Conservation (phyloP, 2,888 invertebrate genomes). For the Caenorhabditis wallacei region DNA sequence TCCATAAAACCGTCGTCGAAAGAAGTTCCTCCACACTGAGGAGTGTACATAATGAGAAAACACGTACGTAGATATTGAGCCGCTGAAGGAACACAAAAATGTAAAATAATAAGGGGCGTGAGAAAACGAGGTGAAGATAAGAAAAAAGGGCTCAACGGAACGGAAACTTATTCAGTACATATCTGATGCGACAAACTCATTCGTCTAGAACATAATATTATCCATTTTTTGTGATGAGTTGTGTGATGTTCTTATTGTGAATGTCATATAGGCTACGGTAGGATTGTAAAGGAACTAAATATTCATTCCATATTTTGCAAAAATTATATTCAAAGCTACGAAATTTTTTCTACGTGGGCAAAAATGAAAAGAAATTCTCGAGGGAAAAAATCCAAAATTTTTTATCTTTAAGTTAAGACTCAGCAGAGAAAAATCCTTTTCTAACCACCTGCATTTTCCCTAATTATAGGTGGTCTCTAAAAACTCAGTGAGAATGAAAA, state of each 20-base stretch:
- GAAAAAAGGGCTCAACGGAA: slow-evolving; percentile 19
- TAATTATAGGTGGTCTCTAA: not conserved
- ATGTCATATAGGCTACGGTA: not conserved
- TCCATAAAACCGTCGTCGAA: slow-evolving; percentile 36
- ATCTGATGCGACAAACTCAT: slow-evolving; percentile 1
- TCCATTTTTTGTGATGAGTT: not conserved
- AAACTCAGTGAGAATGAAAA: not conserved
- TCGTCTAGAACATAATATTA: slow-evolving; percentile 14
- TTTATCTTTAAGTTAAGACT: too few species aligned
- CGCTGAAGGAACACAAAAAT: slow-evolving; percentile 25
- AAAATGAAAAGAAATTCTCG: not conserved
- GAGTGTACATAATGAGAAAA: slow-evolving; percentile 40
- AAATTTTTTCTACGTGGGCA: not conserved
- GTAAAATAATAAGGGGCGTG: slow-evolving; percentile 5
- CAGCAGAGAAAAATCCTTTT: too few species aligned
- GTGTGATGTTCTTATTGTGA: not conserved
- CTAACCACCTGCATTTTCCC: too few species aligned
- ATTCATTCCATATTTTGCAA: not conserved
- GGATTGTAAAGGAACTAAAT: not conserved
- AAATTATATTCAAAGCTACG: not conserved
- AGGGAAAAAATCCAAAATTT: not conserved
- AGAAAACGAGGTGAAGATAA: not conserved
- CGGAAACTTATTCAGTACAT: slow-evolving; percentile 23
- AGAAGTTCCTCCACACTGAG: slow-evolving; percentile 35
- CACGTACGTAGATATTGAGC: not conserved